Evolutionary conservation across 2,888 invertebrate genomes (phyloP).

Genomic region (Drosophila incognita): DNA sequence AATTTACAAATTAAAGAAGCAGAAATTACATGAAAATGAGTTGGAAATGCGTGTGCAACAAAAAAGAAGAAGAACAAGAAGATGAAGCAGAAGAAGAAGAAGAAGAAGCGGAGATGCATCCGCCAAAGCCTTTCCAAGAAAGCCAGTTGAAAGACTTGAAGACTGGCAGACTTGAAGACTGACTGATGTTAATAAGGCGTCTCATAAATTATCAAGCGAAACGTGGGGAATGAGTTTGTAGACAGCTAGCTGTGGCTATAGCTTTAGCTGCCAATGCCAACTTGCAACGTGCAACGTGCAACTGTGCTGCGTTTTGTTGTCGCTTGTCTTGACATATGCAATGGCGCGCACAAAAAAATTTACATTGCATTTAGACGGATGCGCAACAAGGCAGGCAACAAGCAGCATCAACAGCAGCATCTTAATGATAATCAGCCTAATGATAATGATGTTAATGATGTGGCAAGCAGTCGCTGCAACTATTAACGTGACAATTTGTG

Average conservation of each 20-base stretch:
- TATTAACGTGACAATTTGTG: constrained; percentile 82
- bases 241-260: neutral
- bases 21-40: constrained; percentile 76
- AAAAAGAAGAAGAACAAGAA: constrained; percentile 7
- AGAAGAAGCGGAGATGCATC: constrained; percentile 61
- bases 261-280: constrained; percentile 42
- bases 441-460: constrained; percentile 38
- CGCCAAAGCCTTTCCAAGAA: constrained; percentile 72
- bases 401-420: constrained; percentile 2
- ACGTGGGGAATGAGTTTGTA: constrained; percentile 35
- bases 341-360: constrained; percentile 79
- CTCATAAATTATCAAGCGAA: constrained; percentile 81
- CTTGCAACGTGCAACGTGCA: constrained; percentile 23
- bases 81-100: neutral
- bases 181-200: constrained; percentile 82
- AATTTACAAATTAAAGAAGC: constrained; percentile 81
- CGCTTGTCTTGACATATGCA: constrained; percentile 71
- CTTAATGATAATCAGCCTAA: constrained; percentile 24
- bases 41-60: constrained; percentile 30
- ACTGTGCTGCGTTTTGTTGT: constrained; percentile 38
- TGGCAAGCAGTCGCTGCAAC: constrained; percentile 40
- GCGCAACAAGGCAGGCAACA: constrained; percentile 54
- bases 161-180: constrained; percentile 54
- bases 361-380: constrained; percentile 78
- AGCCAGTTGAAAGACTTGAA: constrained; percentile 49